A percentile compares a stretch with the other conserved stretches of the same genome.
Conservation (phyloP, 2,113 vertebrate genomes). For the Aptenodytes patagonicus region DNA sequence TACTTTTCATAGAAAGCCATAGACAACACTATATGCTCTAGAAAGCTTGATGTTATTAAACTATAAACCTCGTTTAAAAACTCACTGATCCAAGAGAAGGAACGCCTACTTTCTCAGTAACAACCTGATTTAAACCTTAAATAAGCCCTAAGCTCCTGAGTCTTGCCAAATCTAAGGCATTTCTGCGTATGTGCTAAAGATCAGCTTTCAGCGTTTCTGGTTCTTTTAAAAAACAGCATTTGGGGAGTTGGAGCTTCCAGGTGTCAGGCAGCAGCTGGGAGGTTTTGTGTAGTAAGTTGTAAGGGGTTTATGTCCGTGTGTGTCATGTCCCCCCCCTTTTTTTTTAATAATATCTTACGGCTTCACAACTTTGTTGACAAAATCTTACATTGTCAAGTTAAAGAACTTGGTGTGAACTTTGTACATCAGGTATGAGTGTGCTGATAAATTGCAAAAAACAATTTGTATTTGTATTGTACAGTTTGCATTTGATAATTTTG, state of each 20-base stretch:
- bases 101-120: background rate
- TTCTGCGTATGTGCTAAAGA: background rate
- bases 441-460: background rate
- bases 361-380: background rate
- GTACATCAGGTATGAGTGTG: background rate
- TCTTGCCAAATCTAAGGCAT: background rate
- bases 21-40: background rate
- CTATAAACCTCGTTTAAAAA: background rate
- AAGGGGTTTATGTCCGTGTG: background rate
- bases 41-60: background rate
- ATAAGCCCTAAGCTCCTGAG: background rate
- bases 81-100: background rate
- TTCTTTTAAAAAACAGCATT: background rate
- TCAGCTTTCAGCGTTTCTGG: background rate
- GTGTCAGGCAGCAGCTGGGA: background rate
- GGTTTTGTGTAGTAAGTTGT: background rate
- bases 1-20: background rate
- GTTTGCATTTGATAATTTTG: background rate
- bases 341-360: background rate
- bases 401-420: background rate
- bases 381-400: background rate
- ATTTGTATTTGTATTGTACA: background rate
- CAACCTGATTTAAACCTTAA: background rate
- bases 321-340: too few relatives aligned
- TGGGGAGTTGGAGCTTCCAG: background rate